Evolutionary conservation across 2,113 vertebrate genomes (phyloP).

Genomic region (Pteropus alecto): DNA sequence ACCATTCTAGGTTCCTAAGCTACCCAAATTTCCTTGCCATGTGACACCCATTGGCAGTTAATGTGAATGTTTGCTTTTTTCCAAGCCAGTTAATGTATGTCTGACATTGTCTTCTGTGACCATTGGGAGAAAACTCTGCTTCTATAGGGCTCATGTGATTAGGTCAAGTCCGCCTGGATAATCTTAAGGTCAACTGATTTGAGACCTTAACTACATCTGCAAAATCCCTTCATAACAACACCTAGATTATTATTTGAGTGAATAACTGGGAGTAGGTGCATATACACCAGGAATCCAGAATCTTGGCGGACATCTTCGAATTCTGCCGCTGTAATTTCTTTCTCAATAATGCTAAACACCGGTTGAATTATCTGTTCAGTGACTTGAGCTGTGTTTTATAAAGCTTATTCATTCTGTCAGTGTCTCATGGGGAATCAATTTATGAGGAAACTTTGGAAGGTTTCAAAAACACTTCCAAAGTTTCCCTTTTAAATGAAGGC

Average conservation of each 20-base stretch:
- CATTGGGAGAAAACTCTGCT: not conserved
- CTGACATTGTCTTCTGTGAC: slow-evolving; percentile 7
- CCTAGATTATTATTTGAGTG: not conserved
- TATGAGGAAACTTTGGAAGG: not conserved
- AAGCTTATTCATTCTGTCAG: not conserved
- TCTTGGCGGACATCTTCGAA: not conserved
- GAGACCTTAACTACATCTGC: not conserved
- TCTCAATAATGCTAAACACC: not conserved
- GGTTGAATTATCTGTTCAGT: slow-evolving; percentile 24
- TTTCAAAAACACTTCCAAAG: slow-evolving; percentile 41
- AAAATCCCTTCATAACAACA: not conserved
- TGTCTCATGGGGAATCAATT: not conserved
- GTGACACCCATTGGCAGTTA: not conserved
- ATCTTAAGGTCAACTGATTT: not conserved
- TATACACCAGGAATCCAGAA: not conserved
- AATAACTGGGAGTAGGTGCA: not conserved
- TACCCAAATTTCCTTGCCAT: not conserved
- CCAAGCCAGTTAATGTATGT: not conserved
- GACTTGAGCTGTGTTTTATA: not conserved
- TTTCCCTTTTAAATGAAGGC: not conserved
- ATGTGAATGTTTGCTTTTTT: slow-evolving; percentile 3
- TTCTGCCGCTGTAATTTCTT: not conserved
- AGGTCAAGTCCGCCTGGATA: not conserved
- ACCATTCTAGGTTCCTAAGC: not conserved
- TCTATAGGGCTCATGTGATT: not conserved